A percentile compares a stretch with the other conserved stretches of the same genome.
These are phyloP conservation scores for Acrobasis suavella DNA, from an alignment of 2,888 invertebrate genomes.

Conservation along the genomic window DNA sequence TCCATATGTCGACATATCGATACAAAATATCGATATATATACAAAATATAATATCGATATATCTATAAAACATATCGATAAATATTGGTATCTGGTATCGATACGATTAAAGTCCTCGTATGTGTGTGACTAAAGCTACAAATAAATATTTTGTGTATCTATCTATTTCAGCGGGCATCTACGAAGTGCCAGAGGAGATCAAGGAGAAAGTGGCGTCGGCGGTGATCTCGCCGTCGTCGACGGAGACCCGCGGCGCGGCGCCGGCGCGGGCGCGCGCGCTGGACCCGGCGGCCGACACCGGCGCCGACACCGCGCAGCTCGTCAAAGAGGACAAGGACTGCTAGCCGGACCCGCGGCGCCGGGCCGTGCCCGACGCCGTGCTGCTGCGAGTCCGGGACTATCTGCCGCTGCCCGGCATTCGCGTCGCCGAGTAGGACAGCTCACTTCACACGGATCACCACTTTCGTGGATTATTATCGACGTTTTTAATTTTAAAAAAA, in stretches of 20 bases:
- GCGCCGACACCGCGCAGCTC: constrained; percentile 94
- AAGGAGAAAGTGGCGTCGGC: constrained; percentile 88
- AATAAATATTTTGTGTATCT: too few species aligned
- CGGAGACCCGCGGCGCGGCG: constrained; percentile 90
- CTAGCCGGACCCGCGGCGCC: constrained; percentile 45
- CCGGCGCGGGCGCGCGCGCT: constrained; percentile 88
- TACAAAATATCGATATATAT: too few species aligned
- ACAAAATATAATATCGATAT: too few species aligned
- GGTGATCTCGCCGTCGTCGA: constrained; percentile 90
- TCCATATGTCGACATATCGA: too few species aligned
- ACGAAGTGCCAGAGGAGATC: constrained; percentile 90
- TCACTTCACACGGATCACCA: neutral
- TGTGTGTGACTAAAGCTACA: too few species aligned
- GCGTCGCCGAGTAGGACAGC: constrained; percentile 11
- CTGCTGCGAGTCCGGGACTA: constrained; percentile 1
- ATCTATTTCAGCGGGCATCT: constrained; percentile 84
- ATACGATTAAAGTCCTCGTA: too few species aligned
- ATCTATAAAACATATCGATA: too few species aligned
- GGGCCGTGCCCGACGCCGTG: constrained; percentile 30
- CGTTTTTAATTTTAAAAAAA: too few species aligned
- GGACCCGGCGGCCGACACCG: constrained; percentile 93
- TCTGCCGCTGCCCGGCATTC: constrained; percentile 14
- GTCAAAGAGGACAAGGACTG: constrained; percentile 92
- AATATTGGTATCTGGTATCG: too few species aligned
- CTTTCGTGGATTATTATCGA: neutral